Evolutionary conservation across 2,113 vertebrate genomes (phyloP).

Genomic region (Pungitius pungitius): DNA sequence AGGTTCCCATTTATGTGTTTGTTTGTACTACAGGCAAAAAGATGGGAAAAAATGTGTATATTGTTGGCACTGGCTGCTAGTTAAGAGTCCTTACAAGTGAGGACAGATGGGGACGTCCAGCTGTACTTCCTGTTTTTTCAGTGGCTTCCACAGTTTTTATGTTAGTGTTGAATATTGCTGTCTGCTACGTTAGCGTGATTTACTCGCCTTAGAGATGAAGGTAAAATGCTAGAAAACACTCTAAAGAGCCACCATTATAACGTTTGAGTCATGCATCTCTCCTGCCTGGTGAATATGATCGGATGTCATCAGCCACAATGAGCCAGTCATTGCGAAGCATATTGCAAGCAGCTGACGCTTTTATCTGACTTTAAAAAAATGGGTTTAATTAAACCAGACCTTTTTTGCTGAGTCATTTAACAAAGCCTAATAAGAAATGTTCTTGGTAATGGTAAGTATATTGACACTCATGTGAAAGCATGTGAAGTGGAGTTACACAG

Average conservation of each 20-base stretch:
- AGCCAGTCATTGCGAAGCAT: not conserved
- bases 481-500: not conserved
- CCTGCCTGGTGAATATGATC: not conserved
- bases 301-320: not conserved
- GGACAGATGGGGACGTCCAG: slow-evolving; percentile 48
- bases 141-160: slow-evolving; percentile 27
- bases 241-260: not conserved
- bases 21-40: slow-evolving; percentile 57
- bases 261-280: not conserved
- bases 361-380: not conserved
- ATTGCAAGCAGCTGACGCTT: not conserved
- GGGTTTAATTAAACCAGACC: not conserved
- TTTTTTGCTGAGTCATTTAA: not conserved
- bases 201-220: not conserved
- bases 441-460: not conserved
- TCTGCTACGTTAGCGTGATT: slow-evolving; percentile 1
- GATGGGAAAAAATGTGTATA: slow-evolving; percentile 50
- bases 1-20: slow-evolving; percentile 55
- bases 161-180: not conserved
- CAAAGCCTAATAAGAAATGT: not conserved
- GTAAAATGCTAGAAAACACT: not conserved
- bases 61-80: slow-evolving; percentile 37
- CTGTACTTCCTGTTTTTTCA: slow-evolving; percentile 14
- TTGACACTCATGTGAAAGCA: not conserved
- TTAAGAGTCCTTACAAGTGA: slow-evolving; percentile 43